phyloP scores from a whole-genome alignment of 2,888 invertebrate genomes.

The Leucophenga maculata region DNA sequence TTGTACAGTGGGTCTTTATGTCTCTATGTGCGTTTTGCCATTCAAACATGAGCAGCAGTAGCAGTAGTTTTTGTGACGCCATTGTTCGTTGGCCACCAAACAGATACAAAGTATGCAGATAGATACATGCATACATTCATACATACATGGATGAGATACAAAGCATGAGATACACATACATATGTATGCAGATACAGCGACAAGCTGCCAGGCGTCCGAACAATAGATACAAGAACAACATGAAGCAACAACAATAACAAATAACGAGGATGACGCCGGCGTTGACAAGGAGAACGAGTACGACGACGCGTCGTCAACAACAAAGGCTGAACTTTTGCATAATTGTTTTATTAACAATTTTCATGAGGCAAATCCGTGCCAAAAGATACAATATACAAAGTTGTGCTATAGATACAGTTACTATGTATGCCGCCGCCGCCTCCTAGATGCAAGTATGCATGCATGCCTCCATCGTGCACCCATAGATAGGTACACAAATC shows the following conservation, averaged over 20 bases:
- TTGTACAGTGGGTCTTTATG: background rate
- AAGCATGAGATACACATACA: background rate
- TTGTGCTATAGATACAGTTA: background rate
- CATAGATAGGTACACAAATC: slow-evolving; percentile 7
- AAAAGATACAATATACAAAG: slow-evolving; percentile 6
- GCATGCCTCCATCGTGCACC: slow-evolving; percentile 27
- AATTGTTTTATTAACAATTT: slow-evolving; percentile 27
- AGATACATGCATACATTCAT: background rate
- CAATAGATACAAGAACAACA: background rate
- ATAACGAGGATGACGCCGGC: background rate
- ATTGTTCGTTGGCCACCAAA: slow-evolving; percentile 12
- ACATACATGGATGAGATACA: background rate
- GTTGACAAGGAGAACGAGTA: slow-evolving; percentile 3
- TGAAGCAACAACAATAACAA: background rate
- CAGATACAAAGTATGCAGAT: background rate
- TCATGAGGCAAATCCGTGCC: slow-evolving; percentile 21
- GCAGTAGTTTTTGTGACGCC: slow-evolving; percentile 14
- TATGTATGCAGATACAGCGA: background rate
- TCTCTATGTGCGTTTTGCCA: background rate
- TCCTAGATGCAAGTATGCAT: slow-evolving; percentile 29
- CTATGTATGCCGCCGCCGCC: background rate
- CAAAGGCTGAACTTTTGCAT: slow-evolving; percentile 21
- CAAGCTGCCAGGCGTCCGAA: slow-evolving; percentile 2
- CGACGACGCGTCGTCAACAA: background rate
- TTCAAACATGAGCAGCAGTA: background rate